Percentiles rank a stretch among this genome's conserved stretches.
Conservation (phyloP, 2,113 vertebrate genomes). For the Vimba vimba region DNA sequence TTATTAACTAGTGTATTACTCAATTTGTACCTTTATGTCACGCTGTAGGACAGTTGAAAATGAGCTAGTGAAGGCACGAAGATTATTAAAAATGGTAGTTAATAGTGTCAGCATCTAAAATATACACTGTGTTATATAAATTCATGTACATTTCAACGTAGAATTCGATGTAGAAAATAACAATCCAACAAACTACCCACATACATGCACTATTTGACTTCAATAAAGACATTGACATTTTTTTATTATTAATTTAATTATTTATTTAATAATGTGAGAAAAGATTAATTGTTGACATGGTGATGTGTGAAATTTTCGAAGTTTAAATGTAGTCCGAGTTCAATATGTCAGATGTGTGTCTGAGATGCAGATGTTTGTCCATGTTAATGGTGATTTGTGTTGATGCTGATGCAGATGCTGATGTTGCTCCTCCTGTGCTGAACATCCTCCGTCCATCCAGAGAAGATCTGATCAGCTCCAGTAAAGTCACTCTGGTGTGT, state of each 20-base stretch:
- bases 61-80: neutral
- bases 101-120: neutral
- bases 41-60: neutral
- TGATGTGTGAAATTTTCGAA: neutral
- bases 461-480: constrained; percentile 61
- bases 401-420: constrained; percentile 52
- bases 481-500: constrained; percentile 68
- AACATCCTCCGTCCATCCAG: constrained; percentile 70
- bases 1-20: neutral
- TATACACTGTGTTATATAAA: neutral
- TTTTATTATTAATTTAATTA: no score
- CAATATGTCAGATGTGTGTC: neutral
- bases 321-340: neutral
- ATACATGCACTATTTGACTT: no score
- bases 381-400: constrained; percentile 4
- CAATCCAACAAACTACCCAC: no score
- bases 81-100: neutral
- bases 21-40: neutral
- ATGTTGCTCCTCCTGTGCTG: constrained; percentile 64
- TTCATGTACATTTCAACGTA: neutral
- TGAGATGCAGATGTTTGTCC: constrained; percentile 49
- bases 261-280: neutral
- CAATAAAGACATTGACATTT: no score
- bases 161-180: no score
- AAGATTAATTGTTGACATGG: no score